Base-by-base conservation (phyloP, 2,888 invertebrate species). In the Diadromus collaris region DNA sequence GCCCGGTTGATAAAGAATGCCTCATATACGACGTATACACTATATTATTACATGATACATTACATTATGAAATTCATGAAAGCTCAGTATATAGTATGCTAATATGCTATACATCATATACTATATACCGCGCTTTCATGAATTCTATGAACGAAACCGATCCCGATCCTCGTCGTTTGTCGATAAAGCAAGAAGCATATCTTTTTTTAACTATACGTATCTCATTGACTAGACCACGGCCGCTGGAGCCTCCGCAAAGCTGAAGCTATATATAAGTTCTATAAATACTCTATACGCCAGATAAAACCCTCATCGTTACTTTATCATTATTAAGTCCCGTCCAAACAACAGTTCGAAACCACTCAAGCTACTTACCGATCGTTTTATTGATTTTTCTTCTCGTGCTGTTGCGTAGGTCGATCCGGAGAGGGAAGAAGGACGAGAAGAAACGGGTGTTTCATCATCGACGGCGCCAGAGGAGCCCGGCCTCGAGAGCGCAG, bases 401-500 rank as follows among this genome's bases (percentile, higher is more conserved):
- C 29, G n/a, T 75, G 73, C 61, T 73, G 21, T 82, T 78, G 60
- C 56, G 63, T 63, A 82, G 82, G 71, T 77, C 67, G 82, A 79
- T 27, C 48, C 76, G 21, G 19, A 9, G 21, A 32, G 71, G 24
- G 27, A 21, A 34, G 46, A 64, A 51, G 24, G 41, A n/a, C 61
- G 61, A 5, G 78, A 64, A 24, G 64, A 81, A 38, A 46, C 69
- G 58, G 70, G 68, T 19, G 63, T 76, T 41, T 75, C 70, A 58
- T 77, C 75, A 54, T 29, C 70, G 21, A 67, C 56, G 6, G 65
- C 76, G 46, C 79, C 64, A 38, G 56, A 44, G n/a, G 68, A 79
- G 24, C n/a, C 64, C 67, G 60, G 72, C 16, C 38, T 79, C 16
- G 76, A 65, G 7, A 81, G 65, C 10, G 85, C 86, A 5, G 85